Evolutionary conservation across 2,797 vertebrate genomes (phyloP).

Genomic region (Potorous gilbertii): DNA sequence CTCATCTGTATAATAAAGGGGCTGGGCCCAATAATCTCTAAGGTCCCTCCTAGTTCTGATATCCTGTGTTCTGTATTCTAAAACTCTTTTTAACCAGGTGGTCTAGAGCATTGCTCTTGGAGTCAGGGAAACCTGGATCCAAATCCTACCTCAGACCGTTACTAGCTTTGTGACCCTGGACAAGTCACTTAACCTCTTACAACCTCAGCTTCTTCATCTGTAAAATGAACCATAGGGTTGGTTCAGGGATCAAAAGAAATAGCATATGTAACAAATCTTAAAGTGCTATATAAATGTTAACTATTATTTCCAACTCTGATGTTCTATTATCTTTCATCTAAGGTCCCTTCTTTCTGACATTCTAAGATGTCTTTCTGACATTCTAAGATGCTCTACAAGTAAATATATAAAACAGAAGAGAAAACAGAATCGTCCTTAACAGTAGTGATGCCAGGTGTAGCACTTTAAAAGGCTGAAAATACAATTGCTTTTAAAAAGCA

Average conservation of each 20-base stretch:
- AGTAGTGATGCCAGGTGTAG: background rate
- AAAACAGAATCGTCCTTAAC: background rate
- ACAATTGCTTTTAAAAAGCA: conserved; percentile 17
- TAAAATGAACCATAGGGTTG: background rate
- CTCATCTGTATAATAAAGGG: background rate
- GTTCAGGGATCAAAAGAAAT: background rate
- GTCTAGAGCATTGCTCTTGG: background rate
- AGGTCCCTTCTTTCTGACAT: background rate
- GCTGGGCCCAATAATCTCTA: background rate
- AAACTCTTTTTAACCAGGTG: background rate
- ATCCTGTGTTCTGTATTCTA: background rate
- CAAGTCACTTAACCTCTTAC: background rate
- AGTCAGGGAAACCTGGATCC: background rate
- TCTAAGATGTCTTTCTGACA: background rate
- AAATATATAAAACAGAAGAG: background rate
- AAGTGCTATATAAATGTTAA: background rate
- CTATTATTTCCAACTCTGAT: background rate
- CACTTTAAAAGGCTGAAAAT: conserved; percentile 13
- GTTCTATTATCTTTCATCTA: background rate
- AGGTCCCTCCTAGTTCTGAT: background rate
- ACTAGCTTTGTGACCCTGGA: background rate
- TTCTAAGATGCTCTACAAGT: background rate
- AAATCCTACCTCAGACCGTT: background rate
- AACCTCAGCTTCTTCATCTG: background rate
- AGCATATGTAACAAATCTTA: background rate